These are phyloP conservation scores for Pelodytes ibericus DNA, from an alignment of 2,797 vertebrate genomes.

Conservation along the genomic window DNA sequence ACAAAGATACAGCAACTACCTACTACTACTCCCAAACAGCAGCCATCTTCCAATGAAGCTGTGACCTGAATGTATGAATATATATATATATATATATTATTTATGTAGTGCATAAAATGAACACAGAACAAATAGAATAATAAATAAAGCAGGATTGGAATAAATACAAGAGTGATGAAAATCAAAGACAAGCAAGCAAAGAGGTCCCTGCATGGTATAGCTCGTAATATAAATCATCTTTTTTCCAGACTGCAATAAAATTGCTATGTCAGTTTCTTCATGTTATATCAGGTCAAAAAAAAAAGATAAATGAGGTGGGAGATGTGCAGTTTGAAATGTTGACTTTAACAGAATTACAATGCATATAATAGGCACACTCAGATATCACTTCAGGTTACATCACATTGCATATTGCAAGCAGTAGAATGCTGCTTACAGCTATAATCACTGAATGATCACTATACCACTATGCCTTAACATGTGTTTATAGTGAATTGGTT, in stretches of 20 bases:
- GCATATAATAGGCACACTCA: too few species aligned
- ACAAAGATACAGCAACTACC: slow-evolving; percentile 1
- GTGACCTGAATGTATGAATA: background rate
- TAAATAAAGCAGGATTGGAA: background rate
- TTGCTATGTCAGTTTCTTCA: background rate
- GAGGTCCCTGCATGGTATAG: background rate
- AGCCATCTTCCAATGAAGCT: background rate
- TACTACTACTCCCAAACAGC: background rate
- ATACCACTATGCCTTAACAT: too few species aligned
- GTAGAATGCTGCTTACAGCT: too few species aligned
- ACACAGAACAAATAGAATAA: background rate
- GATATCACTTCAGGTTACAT: too few species aligned
- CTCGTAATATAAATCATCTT: background rate
- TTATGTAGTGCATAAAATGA: background rate
- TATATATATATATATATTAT: slow-evolving; percentile 6
- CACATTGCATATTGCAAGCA: too few species aligned
- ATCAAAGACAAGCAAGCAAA: background rate
- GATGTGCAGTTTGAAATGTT: background rate
- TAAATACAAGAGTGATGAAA: background rate
- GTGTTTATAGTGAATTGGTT: too few species aligned
- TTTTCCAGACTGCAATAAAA: background rate
- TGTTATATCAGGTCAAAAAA: background rate
- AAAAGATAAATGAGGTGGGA: background rate
- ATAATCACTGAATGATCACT: too few species aligned
- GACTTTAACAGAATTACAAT: too few species aligned